Evolutionary conservation across 1,140 invertebrate species (phyloP), one percentile per base, ranked within the genome.

Genomic region (Psilanteris sp.): DNA sequence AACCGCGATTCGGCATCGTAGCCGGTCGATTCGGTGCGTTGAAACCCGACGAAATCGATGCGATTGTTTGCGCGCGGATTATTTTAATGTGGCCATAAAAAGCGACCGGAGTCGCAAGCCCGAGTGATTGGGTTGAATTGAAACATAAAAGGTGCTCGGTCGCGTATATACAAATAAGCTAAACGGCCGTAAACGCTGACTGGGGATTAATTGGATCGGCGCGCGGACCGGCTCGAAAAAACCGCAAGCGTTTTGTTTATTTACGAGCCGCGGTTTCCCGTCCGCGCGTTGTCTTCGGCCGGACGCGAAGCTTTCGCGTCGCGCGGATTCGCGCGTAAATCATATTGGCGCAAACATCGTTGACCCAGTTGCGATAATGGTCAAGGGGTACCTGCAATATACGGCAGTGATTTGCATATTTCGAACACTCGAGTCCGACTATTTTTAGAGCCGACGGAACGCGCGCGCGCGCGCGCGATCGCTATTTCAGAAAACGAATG

Each of bases 381-480:
- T 67, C 64, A 54, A 46, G 10, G 24, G 22, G 55, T 81, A 79
- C 70, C 78, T 79, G 77, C 59, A 71, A 54, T 57, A 46, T 43
- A 48, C 70, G 71, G 16, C 75, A 48, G 52, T 77, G 64, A 79
- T 81, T 81, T 76, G 72, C 73, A 77, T 77, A 79, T 76, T 46
- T 39, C 48, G 52, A 16, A 22, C 48, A 24, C 22, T 34, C 37
- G 46, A 32, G 46, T 27, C 13, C 27, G 46, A 22, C 37, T 80
- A 80, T 80, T 77, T 80, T 78, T 78, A 72, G 76, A 59, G 46
- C 4, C 61, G 26, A 44, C 62, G 43, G 24, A 24, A 31, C 48
- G 48, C 7, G 26, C 4, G 3, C 13, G 11, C 9, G 24, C 10
- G 29, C 27, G 41, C 52, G 44, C 37, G 29, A 2, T 26, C 29